Percentiles rank a stretch among this genome's conserved stretches.
Evolutionary conservation across 2,113 vertebrate species (phyloP).

Genomic region (Hemiscyllium ocellatum): DNA sequence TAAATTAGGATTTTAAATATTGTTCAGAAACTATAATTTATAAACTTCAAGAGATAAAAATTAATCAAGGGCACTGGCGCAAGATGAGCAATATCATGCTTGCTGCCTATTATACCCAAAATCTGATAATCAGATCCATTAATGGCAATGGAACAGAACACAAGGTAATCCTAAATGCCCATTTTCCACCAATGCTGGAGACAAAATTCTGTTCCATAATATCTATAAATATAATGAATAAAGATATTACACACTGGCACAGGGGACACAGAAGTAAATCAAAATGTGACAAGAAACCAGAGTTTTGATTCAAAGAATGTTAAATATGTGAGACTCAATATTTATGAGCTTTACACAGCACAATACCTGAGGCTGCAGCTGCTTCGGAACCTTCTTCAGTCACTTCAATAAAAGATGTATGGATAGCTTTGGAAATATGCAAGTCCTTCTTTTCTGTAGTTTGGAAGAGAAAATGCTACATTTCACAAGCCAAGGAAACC

Average conservation of each 20-base stretch:
- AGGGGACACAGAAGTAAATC: background rate
- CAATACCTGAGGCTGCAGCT: conserved; percentile 81
- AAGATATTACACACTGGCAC: background rate
- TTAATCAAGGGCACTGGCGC: background rate
- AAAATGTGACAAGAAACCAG: background rate
- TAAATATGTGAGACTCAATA: conserved; percentile 1
- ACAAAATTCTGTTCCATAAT: background rate
- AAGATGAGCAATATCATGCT: background rate
- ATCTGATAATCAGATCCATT: background rate
- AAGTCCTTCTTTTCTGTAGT: conserved; percentile 75
- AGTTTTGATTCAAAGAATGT: background rate
- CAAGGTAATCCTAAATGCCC: background rate
- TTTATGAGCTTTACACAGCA: background rate
- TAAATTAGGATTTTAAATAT: background rate
- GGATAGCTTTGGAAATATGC: conserved; percentile 81
- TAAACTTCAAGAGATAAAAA: background rate
- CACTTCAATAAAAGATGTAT: conserved; percentile 91
- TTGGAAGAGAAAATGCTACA: conserved; percentile 37
- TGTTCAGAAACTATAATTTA: background rate
- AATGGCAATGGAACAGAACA: background rate
- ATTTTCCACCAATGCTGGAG: background rate
- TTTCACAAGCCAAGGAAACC: background rate
- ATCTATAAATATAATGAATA: background rate
- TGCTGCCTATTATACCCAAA: too few relatives aligned
- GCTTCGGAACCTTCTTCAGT: conserved; percentile 94